Base-by-base conservation (phyloP, 2,888 invertebrate genomes). In the Drosophila prostipennis region DNA sequence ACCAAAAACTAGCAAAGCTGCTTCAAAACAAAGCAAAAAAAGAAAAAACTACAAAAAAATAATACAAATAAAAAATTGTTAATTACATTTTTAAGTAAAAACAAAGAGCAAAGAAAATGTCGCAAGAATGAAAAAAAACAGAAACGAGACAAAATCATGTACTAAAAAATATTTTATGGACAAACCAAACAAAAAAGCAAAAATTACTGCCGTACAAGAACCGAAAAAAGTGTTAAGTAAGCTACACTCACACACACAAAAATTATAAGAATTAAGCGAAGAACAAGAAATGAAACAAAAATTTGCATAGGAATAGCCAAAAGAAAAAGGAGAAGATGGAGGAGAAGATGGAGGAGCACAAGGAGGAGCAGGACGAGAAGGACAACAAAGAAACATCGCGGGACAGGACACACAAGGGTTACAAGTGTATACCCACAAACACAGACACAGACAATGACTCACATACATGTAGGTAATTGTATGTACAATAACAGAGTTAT, bases 21-120 rank as follows among this genome's bases (percentile, higher is more conserved):
- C 87, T 86, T 76, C 70, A 42, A 77, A 77, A 78, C 60, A 77
- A 79, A 79, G 74, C 65, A 59, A 77, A 76, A 69, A 60, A 78
- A 68, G 64, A 39, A 58, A 16, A 74, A 61, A 54, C 69, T 16
- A 72, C 74, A 79, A 72, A 67, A 68, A 73, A 74, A 70, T 69
- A 72, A 75, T 39, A 51, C 61, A 68, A 72, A 71, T 37, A 64
- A 70, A 74, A 83, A 89, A 90, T 89, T 90, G 90, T 90, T 90
- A 90, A 90, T 90, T 90, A 90, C 89, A 89, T 90, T 89, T 90
- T 88, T 90, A 90, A 89, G 88, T 79, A 72, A 75, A 63, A 52
- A 40, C 63, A 57, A 54, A 63, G 54, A 61, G 51, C 72, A 61
- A 65, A 54, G 64, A 69, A 79, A 78, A 72, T 77, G 78, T 78